These are phyloP conservation scores for Crenuchus spilurus DNA, from an alignment of 2,797 vertebrate species.

Conservation along the genomic window DNA sequence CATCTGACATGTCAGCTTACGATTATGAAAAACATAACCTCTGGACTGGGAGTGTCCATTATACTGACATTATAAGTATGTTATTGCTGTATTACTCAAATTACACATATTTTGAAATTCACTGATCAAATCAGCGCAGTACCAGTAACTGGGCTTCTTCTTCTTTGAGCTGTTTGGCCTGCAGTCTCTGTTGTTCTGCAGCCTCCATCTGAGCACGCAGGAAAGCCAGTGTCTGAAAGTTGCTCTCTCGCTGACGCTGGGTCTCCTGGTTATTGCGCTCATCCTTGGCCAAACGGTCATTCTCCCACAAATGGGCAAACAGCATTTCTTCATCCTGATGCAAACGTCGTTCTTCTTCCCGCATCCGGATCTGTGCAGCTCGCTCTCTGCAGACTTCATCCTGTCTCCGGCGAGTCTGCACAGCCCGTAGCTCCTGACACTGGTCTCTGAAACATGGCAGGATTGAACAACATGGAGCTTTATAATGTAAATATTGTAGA, in stretches of 20 bases:
- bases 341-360: conserved; percentile 64
- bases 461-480: not conserved
- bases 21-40: too few species aligned
- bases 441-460: conserved; percentile 65
- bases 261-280: conserved; percentile 57
- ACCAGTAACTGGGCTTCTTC: conserved; percentile 83
- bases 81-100: not conserved
- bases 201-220: conserved; percentile 75
- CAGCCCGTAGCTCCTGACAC: conserved; percentile 76
- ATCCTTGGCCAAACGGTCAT: conserved; percentile 80
- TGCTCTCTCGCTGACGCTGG: conserved; percentile 50
- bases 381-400: conserved; percentile 74
- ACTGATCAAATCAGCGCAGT: too few species aligned
- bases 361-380: conserved; percentile 75
- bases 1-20: too few species aligned
- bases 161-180: conserved; percentile 67
- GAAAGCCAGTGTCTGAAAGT: conserved; percentile 55
- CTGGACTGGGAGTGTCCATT: too few species aligned
- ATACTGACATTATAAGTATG: not conserved
- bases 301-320: conserved; percentile 80
- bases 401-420: conserved; percentile 53
- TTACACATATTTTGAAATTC: too few species aligned
- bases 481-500: not conserved
- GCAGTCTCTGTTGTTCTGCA: conserved; percentile 58
- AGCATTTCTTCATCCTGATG: conserved; percentile 75